Percentiles rank a stretch among this genome's conserved stretches.
Evolutionary conservation across 35 echinoderm and acorn worm genomes (phyloP).

Genomic region (Hemicentrotus pulcherrimus): DNA sequence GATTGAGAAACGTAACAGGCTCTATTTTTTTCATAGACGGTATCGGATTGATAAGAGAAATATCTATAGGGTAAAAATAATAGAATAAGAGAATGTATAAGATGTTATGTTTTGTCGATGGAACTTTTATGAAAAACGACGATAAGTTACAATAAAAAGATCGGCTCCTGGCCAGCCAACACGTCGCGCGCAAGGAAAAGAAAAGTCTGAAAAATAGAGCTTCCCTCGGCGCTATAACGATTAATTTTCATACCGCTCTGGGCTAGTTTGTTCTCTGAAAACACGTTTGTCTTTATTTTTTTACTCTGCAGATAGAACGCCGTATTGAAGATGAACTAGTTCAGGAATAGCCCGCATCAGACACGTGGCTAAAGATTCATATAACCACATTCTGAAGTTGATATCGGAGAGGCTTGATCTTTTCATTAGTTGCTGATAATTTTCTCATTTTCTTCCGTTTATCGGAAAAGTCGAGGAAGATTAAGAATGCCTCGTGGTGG

Average conservation of each 20-base stretch:
- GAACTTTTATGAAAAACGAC: neutral
- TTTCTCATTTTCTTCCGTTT: neutral
- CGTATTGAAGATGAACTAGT: neutral
- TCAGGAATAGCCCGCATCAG: neutral
- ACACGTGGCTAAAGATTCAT: neutral
- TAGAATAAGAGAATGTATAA: neutral
- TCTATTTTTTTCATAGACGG: neutral
- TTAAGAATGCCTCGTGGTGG: neutral
- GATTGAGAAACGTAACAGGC: neutral
- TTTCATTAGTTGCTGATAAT: neutral
- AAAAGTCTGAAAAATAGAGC: neutral
- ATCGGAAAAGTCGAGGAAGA: neutral
- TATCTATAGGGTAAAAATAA: neutral
- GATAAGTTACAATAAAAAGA: neutral
- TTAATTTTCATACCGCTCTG: neutral
- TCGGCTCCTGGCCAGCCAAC: neutral
- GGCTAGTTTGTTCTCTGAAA: neutral
- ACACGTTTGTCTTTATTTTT: neutral
- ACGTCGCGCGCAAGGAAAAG: neutral
- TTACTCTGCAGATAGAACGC: neutral
- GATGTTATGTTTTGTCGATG: neutral
- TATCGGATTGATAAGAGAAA: neutral
- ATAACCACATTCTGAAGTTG: neutral
- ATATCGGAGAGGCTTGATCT: neutral
- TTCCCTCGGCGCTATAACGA: neutral